A percentile compares a stretch with the other conserved stretches of the same genome.
Conservation (phyloP, 2,888 invertebrate species). For the Caenorhabditis sp. region DNA sequence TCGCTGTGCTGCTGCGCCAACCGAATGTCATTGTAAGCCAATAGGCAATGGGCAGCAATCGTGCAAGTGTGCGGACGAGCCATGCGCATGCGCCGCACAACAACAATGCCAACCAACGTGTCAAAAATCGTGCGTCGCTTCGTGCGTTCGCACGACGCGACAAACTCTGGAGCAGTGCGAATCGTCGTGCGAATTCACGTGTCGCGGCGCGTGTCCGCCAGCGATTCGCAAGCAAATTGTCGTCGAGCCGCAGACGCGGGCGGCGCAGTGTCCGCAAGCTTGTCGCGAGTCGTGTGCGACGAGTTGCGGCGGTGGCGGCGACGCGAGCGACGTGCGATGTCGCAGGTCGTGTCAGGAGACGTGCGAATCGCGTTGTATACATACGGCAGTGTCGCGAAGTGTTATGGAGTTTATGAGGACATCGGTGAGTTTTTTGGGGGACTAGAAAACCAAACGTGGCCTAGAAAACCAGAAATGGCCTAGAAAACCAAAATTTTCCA, state of each 20-base stretch:
- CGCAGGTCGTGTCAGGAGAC: conserved; percentile 20
- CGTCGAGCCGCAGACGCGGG: conserved; percentile 39
- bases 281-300: conserved; percentile 39
- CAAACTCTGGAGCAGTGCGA: conserved; percentile 35
- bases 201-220: conserved; percentile 42
- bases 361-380: conserved; percentile 45
- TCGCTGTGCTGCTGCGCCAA: conserved; percentile 44
- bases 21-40: conserved; percentile 45
- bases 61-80: conserved; percentile 43
- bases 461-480: too few relatives aligned
- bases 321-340: too few relatives aligned
- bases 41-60: conserved; percentile 35
- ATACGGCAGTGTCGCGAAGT: conserved; percentile 31
- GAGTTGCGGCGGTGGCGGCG: too few relatives aligned
- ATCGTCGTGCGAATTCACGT: conserved; percentile 45
- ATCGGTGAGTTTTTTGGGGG: conserved; percentile 5
- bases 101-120: conserved; percentile 45
- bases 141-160: conserved; percentile 31
- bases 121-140: conserved; percentile 42
- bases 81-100: conserved; percentile 33
- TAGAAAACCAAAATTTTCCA: conserved; percentile 36
- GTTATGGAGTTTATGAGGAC: conserved; percentile 35
- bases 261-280: conserved; percentile 41
- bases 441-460: too few relatives aligned
- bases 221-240: conserved; percentile 30